Conservation (phyloP, 2,888 invertebrate species). For the Oxyscelio sp. region DNA sequence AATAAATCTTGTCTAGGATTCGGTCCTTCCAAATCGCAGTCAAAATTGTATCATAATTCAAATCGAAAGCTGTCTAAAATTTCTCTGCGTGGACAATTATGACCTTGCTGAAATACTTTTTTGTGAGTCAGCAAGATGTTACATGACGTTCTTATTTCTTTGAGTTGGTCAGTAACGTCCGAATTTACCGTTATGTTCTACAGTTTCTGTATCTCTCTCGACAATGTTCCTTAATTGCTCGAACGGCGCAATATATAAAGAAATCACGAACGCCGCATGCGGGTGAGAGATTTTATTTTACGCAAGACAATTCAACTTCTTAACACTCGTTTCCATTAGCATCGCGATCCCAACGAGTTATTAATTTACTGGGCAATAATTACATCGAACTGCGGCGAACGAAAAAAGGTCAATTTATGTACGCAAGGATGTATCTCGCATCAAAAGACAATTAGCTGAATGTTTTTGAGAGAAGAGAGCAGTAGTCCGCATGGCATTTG, state of each 20-base stretch:
- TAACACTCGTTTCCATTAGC: conserved; percentile 31
- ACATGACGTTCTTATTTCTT: conserved; percentile 41
- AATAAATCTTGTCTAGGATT: no score
- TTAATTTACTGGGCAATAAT: conserved; percentile 25
- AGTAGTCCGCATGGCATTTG: conserved; percentile 15
- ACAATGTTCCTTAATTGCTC: conserved; percentile 45
- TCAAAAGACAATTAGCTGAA: no score
- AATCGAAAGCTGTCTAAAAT: no score
- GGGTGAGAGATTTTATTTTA: conserved; percentile 34
- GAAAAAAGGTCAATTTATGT: no score
- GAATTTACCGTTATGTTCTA: conserved; percentile 52
- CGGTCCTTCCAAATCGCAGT: no score
- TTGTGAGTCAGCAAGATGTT: conserved; percentile 45
- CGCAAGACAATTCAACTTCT: conserved; percentile 35
- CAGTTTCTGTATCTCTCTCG: conserved; percentile 35
- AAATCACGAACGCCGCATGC: conserved; percentile 40
- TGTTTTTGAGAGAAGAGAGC: no score
- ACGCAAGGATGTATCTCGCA: no score
- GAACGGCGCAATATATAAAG: conserved; percentile 35
- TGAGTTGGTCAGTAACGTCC: conserved; percentile 39
- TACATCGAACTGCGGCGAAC: no score
- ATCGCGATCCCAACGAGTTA: background rate
- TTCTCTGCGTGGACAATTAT: no score
- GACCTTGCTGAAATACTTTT: conserved; percentile 42
- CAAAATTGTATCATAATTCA: no score